Conservation (phyloP, 2,797 vertebrate genomes). For the Myoxocephalus aenaeus region DNA sequence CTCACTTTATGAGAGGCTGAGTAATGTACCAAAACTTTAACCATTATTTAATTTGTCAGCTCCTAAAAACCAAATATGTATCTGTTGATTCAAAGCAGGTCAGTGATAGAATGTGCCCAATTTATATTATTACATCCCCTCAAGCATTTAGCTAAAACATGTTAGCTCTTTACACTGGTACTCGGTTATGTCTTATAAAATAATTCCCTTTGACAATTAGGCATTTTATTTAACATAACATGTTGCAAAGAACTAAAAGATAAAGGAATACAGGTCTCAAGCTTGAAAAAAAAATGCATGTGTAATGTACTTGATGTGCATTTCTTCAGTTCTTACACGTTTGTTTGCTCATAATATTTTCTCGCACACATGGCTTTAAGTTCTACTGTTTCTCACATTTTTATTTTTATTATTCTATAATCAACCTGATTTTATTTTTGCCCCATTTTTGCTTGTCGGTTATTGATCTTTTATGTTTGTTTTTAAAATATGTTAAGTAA, state of each 20-base stretch:
- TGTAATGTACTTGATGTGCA: conserved; percentile 60
- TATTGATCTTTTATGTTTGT: conserved; percentile 72
- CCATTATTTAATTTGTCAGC: conserved; percentile 45
- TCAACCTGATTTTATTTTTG: conserved; percentile 50
- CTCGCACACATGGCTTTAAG: conserved; percentile 69
- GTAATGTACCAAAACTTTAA: conserved; percentile 63
- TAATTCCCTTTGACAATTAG: conserved; percentile 45
- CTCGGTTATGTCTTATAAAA: conserved; percentile 60
- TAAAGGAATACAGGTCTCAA: conserved; percentile 57
- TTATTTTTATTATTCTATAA: conserved; percentile 66
- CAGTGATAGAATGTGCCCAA: conserved; percentile 49
- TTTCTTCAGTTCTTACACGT: conserved; percentile 51
- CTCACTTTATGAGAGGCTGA: conserved; percentile 46
- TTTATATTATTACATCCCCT: conserved; percentile 37
- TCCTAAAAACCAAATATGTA: conserved; percentile 66
- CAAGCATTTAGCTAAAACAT: conserved; percentile 44
- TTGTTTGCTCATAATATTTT: conserved; percentile 58
- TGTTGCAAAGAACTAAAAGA: conserved; percentile 51
- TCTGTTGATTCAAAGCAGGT: conserved; percentile 48
- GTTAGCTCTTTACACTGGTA: conserved; percentile 73
- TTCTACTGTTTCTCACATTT: conserved; percentile 69
- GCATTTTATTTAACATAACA: conserved; percentile 52
- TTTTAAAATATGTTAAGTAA: conserved; percentile 86
- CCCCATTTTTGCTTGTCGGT: conserved; percentile 66
- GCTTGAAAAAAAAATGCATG: conserved; percentile 71